Percentiles rank a stretch among this genome's conserved stretches.
phyloP scores from a whole-genome alignment of 2,797 vertebrate species.

The Balearica regulorum region DNA sequence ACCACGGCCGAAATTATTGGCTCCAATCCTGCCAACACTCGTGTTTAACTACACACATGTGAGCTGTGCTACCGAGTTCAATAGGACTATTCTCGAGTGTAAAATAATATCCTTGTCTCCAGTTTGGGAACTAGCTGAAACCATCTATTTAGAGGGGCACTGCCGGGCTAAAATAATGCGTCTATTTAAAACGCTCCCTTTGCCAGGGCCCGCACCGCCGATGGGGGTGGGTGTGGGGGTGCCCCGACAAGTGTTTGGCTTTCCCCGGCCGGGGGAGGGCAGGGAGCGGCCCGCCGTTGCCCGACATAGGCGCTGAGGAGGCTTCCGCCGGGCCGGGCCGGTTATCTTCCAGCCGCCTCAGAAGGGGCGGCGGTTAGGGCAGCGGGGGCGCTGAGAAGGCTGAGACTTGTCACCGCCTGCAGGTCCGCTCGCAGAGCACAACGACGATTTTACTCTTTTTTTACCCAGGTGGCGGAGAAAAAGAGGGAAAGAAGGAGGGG shows the following conservation, averaged over 20 bases:
- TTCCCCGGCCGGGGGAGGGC: background rate
- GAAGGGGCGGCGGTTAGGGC: background rate
- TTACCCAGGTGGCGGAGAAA: accelerated
- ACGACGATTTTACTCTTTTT: accelerated
- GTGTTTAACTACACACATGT: background rate
- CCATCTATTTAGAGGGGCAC: slow-evolving; percentile 15
- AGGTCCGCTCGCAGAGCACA: background rate
- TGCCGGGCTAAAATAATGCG: slow-evolving; percentile 11
- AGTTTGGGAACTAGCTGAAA: slow-evolving; percentile 6
- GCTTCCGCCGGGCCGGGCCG: too few relatives aligned
- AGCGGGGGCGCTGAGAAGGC: too few relatives aligned
- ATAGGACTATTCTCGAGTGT: slow-evolving; percentile 28
- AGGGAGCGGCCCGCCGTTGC: background rate
- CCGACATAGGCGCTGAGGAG: background rate
- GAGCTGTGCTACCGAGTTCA: background rate
- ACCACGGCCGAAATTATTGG: background rate
- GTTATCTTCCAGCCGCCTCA: too few relatives aligned
- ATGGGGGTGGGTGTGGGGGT: background rate
- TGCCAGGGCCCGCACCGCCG: background rate
- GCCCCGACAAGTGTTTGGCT: background rate
- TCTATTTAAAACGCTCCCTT: slow-evolving; percentile 31
- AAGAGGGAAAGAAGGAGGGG: accelerated
- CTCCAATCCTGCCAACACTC: background rate
- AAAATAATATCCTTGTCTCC: slow-evolving; percentile 51
- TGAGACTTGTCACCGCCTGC: background rate